These are phyloP conservation scores for Hypselothyrea guttata DNA, from an alignment of 2,888 invertebrate genomes.

Conservation along the genomic window DNA sequence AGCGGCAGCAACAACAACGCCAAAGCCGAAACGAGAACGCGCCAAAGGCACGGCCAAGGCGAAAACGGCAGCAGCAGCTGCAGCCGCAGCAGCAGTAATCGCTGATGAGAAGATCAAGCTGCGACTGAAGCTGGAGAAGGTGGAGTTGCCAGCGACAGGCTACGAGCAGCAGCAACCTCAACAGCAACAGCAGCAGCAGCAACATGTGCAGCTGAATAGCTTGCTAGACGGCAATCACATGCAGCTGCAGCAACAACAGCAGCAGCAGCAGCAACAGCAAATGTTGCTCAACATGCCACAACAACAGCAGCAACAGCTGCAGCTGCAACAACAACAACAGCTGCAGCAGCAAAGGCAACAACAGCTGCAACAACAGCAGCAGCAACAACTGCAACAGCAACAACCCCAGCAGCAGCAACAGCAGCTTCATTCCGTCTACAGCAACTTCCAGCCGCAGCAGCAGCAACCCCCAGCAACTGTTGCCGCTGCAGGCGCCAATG, in stretches of 20 bases:
- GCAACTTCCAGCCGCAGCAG: conserved; percentile 39
- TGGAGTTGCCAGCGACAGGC: conserved; percentile 83
- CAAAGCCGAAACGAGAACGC: conserved; percentile 74
- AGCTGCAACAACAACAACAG: conserved; percentile 25
- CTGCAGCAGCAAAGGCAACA: conserved; percentile 27
- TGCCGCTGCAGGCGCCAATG: conserved; percentile 83
- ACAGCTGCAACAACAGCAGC: conserved; percentile 19
- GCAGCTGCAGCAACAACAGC: conserved; percentile 33
- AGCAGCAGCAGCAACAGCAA: conserved; percentile 20
- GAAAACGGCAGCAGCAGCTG: conserved; percentile 51
- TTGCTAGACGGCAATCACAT: conserved; percentile 12
- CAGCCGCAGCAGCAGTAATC: conserved; percentile 14
- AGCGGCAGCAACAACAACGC: conserved; percentile 34
- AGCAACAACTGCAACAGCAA: conserved; percentile 23
- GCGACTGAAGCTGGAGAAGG: conserved; percentile 91
- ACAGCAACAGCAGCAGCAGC: conserved; percentile 32
- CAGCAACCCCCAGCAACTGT: conserved; percentile 33
- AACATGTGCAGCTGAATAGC: conserved; percentile 21
- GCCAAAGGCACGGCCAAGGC: conserved; percentile 73
- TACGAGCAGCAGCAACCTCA: conserved; percentile 30
- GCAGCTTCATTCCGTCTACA: conserved; percentile 47
- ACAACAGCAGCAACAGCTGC: conserved; percentile 20
- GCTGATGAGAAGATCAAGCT: conserved; percentile 89
- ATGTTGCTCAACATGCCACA: conserved; percentile 6
- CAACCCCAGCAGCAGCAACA: conserved; percentile 18